Evolutionary conservation across 2,888 invertebrate species (phyloP).

Genomic region (Formica aserva): DNA sequence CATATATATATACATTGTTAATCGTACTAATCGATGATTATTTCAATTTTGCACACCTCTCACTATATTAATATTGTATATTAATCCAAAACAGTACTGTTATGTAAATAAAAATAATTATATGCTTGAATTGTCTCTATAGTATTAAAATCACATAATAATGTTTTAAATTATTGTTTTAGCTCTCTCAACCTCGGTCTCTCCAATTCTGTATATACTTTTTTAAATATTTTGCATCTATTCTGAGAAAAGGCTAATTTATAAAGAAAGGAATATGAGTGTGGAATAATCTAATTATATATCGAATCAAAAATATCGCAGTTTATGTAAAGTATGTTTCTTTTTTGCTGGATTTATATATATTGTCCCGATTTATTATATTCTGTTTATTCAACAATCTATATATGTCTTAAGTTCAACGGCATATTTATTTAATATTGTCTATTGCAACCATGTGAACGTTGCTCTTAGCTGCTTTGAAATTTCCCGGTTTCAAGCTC

Average conservation of each 20-base stretch:
- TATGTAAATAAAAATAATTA: conserved; percentile 38
- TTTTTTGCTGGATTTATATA: background rate
- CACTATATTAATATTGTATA: conserved; percentile 18
- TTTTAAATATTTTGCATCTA: background rate
- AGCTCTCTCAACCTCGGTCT: background rate
- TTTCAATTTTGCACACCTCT: conserved; percentile 2
- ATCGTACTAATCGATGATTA: background rate
- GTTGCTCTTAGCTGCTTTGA: background rate
- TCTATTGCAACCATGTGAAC: background rate
- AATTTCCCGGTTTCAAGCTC: conserved; percentile 31
- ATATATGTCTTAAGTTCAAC: background rate
- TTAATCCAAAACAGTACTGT: conserved; percentile 13
- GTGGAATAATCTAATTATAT: background rate
- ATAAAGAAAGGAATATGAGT: background rate
- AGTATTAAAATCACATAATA: conserved; percentile 3
- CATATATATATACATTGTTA: conserved; percentile 32
- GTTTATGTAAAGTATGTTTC: background rate
- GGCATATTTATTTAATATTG: background rate
- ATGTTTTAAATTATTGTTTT: background rate
- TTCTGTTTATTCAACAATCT: background rate
- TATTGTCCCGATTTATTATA: background rate
- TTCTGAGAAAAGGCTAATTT: background rate
- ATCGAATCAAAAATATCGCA: background rate
- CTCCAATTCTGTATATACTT: background rate
- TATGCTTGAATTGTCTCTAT: background rate